Evolutionary conservation across 2,113 vertebrate species (phyloP), one percentile per base, ranked within the genome.

Genomic region (Procavia capensis): DNA sequence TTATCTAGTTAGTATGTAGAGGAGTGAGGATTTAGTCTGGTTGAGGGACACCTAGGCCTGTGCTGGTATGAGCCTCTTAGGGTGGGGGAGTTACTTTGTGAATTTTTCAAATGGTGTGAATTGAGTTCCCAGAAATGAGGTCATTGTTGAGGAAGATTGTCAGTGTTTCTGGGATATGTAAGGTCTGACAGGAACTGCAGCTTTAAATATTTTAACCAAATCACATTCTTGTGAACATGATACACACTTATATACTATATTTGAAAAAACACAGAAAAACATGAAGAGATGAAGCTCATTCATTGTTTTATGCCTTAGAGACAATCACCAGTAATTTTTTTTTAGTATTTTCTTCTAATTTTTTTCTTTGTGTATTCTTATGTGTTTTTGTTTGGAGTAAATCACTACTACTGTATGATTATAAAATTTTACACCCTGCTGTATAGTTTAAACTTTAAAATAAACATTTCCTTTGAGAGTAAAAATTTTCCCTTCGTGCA

Each of bases 381-480:
- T 3, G 6, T 78, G 13, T 85, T 88, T 95, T 89, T 68, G 31
- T 85, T 85, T 74, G 90, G 74, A 64, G 57, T 86, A 29, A 74
- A 41, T 91, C 89, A 79, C 10, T 80, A 79, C 10, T 80, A 11
- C 57, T 54, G 11, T 54, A 43, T 68, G 16, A 68, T 92, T 88
- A 70, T 74, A 27, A 82, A 47, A 50, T 63, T 82, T 95, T 96
- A 13, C 10, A 43, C 47, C 36, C 24, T 41, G 20, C 50, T 88
- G 88, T 92, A 20, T 39, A 50, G 92, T 93, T 86, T 93, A 41
- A 75, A 59, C 93, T 20, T 34, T 78, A 70, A 66, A 85, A 57
- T 75, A 88, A 83, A 86, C 9, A 61, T 61, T 61, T 93, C 47
- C 64, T 88, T 36, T 70, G 27, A 61, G 79, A 68, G 88, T 50